Percentiles rank a stretch among this genome's conserved stretches.
Conservation (phyloP, 92 coral and sea anemone genomes). For the Phymanthus crucifer region DNA sequence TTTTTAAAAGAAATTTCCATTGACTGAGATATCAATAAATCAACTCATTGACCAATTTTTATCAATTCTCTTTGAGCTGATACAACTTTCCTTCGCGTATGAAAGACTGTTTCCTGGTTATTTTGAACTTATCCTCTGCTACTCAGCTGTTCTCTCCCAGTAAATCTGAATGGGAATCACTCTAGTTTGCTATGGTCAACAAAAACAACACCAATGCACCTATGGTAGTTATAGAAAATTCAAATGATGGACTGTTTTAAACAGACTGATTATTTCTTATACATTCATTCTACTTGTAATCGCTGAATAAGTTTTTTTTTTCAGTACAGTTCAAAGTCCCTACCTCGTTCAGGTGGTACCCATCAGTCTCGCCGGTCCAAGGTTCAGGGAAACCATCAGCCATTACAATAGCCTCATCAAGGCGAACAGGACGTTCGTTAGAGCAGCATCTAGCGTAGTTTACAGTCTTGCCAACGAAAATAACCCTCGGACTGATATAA, state of each 20-base stretch:
- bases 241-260: neutral
- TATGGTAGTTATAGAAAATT: neutral
- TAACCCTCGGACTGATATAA: slow-evolving; percentile 9
- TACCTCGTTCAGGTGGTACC: slow-evolving; percentile 16
- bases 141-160: neutral
- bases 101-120: slow-evolving; percentile 17
- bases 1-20: neutral
- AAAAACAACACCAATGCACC: neutral
- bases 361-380: slow-evolving; percentile 16
- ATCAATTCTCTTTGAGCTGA: slow-evolving; percentile 2
- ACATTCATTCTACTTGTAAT: neutral
- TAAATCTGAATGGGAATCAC: neutral
- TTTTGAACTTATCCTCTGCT: neutral
- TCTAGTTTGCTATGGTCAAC: neutral
- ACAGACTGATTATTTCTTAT: neutral
- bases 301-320: neutral
- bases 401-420: neutral
- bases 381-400: neutral
- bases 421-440: neutral
- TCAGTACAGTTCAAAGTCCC: slow-evolving; percentile 6
- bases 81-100: slow-evolving; percentile 9
- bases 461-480: slow-evolving; percentile 5
- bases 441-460: neutral
- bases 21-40: neutral
- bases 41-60: neutral